Evolutionary conservation across 2,888 invertebrate genomes (phyloP).

Genomic region (Flexamia atlantica): DNA sequence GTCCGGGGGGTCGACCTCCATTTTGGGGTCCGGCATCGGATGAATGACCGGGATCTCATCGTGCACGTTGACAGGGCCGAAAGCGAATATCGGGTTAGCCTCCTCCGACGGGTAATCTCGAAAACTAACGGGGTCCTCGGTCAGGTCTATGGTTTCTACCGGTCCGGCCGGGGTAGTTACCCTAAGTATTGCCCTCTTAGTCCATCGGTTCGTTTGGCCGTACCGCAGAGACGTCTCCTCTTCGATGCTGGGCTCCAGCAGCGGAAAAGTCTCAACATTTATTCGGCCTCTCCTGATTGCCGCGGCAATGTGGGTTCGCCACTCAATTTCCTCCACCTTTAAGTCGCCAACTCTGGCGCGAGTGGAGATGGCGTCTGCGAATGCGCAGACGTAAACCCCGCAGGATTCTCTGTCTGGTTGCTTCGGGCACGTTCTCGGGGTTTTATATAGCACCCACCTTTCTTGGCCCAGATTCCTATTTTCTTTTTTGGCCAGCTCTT

Average conservation of each 20-base stretch:
- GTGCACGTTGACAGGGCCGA: too few relatives aligned
- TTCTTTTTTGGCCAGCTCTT: neutral
- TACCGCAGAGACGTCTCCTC: neutral
- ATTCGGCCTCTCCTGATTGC: neutral
- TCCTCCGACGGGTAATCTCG: neutral
- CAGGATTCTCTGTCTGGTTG: neutral
- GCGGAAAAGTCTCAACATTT: neutral
- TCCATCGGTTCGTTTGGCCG: neutral
- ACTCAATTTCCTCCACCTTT: neutral
- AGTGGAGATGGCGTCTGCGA: neutral
- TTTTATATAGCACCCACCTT: neutral
- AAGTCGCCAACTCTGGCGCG: neutral
- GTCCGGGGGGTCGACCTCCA: too few relatives aligned
- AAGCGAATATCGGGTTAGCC: too few relatives aligned
- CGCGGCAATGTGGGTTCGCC: neutral
- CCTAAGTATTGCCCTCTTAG: neutral
- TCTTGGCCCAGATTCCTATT: neutral
- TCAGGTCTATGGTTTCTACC: neutral
- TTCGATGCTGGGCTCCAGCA: neutral
- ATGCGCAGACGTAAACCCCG: neutral
- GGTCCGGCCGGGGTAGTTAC: neutral
- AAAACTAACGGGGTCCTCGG: neutral
- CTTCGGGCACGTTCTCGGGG: neutral
- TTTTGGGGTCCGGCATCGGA: too few relatives aligned
- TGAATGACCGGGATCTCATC: too few relatives aligned